These are phyloP conservation scores for Rhabdomys pumilio DNA, from an alignment of 2,797 vertebrate species.

Conservation along the genomic window DNA sequence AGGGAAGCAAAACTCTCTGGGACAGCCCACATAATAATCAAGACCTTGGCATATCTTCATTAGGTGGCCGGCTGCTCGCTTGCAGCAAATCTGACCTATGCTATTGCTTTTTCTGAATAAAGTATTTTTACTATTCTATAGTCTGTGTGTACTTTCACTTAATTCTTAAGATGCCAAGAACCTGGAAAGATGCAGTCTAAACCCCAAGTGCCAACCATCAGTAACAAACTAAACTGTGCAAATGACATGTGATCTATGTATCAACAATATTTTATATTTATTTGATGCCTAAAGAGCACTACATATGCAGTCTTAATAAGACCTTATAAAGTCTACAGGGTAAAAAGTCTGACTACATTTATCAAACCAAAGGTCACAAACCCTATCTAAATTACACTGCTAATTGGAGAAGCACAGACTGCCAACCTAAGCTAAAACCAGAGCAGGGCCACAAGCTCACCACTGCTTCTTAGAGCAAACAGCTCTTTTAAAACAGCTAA, in stretches of 20 bases:
- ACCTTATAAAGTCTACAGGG: slow-evolving; percentile 1
- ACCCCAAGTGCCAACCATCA: neutral
- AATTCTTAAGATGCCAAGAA: neutral
- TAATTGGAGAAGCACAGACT: slow-evolving; percentile 55
- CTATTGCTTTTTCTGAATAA: neutral
- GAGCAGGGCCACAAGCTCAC: neutral
- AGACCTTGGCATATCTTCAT: neutral
- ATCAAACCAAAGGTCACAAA: slow-evolving; percentile 50
- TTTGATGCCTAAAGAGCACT: slow-evolving; percentile 39
- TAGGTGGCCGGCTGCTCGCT: neutral
- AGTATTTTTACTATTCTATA: neutral
- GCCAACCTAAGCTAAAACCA: neutral
- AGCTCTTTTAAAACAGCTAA: slow-evolving; percentile 1
- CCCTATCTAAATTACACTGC: slow-evolving; percentile 45
- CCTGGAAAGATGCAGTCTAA: neutral
- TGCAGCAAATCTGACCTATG: neutral
- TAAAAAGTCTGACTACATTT: slow-evolving; percentile 9
- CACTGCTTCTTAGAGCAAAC: slow-evolving; percentile 42
- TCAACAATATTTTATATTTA: slow-evolving; percentile 21
- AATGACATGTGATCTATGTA: slow-evolving; percentile 29
- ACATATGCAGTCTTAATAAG: slow-evolving; percentile 59
- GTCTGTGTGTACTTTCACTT: neutral
- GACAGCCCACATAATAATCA: neutral
- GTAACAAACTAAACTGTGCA: neutral
- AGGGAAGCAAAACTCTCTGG: neutral